Conservation (phyloP, 2,888 invertebrate species). For the Dicyrtomina minuta region DNA sequence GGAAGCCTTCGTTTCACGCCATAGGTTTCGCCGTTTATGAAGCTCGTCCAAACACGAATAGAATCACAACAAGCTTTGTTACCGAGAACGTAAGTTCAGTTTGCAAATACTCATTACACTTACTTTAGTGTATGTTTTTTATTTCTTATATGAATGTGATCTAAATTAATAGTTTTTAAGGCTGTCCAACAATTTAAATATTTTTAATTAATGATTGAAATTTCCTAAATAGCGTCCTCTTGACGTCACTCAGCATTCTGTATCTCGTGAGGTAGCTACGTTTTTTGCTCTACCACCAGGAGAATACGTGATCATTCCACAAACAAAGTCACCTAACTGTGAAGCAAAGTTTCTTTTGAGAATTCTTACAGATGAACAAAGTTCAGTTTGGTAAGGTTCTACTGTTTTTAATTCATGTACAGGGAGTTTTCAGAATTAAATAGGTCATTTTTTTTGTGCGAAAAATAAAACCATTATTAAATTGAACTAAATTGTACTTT, state of each 20-base stretch:
- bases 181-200: neutral
- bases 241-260: conserved; percentile 68
- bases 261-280: conserved; percentile 69
- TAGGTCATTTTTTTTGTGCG: neutral
- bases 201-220: conserved; percentile 3
- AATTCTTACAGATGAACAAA: conserved; percentile 71
- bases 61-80: conserved; percentile 65
- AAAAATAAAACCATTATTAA: too few species aligned
- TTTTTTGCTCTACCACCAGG: conserved; percentile 74
- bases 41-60: conserved; percentile 65
- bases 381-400: conserved; percentile 67
- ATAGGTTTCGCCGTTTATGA: conserved; percentile 73
- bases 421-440: neutral
- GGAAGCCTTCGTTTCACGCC: conserved; percentile 62
- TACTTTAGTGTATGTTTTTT: too few species aligned
- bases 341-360: conserved; percentile 72
- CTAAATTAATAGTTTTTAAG: neutral
- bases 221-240: conserved; percentile 62
- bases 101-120: neutral
- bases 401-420: neutral
- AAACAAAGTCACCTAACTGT: conserved; percentile 68
- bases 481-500: too few species aligned
- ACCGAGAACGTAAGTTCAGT: conserved; percentile 61
- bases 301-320: conserved; percentile 72
- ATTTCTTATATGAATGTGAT: too few species aligned